Base-by-base conservation (phyloP, 2,888 invertebrate genomes). In the Itoplectis maculator region DNA sequence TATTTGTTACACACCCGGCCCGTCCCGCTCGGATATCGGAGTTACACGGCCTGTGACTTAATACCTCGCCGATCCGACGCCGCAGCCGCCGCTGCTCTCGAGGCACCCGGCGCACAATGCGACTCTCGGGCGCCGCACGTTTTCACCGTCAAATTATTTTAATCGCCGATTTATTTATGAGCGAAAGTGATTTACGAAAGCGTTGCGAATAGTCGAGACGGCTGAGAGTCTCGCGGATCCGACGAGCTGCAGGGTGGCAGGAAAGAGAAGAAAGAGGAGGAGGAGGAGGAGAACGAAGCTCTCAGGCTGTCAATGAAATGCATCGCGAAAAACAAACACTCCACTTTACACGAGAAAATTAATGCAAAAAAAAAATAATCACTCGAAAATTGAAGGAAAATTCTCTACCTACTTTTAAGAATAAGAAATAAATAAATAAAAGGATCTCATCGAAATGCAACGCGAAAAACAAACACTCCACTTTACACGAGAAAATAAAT, bases 121-220 rank as follows among this genome's bases (percentile, higher is more conserved):
- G 72, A 59, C 65, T 59, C n/a, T 47, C 42, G 59, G 47, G 47
- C 47, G 47, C 47, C 54, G 63, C 70, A 73, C 65, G 66, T 73
- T 73, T 79, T 68, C 73, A 79, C 73, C 47, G 59, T 73, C 66
- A 29, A 61, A 61, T 68, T 76, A 69, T 74, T 56, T 73, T 68
- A 61, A 73, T 79, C 73, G 59, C 49, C 29, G 49, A 73, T 73
- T 74, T 79, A 73, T 79, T 79, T 73, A 79, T 73, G 72, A 73
- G 72, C 37, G 72, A 79, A 79, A 79, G 79, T 66, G 72, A 78
- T 79, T 59, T 73, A 66, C 66, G 72, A 79, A 66, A 79, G 56
- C 56, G 37, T 66, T 66, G 47, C 23, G 15, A 54, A 65, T 37
- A 61, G 69, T 47, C 47, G n/a, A 7, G 7, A n/a, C n/a, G n/a